A percentile compares a stretch with the other conserved stretches of the same genome.
Evolutionary conservation across 2,797 vertebrate genomes (phyloP).

Genomic region (Gallinago stenura): DNA sequence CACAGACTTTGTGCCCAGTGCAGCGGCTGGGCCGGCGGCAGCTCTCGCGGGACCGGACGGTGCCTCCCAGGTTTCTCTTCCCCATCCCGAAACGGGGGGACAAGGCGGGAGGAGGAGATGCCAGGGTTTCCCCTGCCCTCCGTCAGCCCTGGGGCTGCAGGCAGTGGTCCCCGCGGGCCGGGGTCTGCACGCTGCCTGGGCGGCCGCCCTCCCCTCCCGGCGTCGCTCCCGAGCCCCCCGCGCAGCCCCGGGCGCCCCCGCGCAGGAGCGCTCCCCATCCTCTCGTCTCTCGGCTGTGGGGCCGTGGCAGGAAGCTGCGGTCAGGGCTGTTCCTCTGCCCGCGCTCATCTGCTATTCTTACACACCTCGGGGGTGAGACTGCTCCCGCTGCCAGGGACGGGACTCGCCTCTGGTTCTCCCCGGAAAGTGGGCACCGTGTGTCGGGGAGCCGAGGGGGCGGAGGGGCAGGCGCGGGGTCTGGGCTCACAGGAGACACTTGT

Average conservation of each 20-base stretch:
- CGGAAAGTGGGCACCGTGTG: neutral
- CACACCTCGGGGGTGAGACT: neutral
- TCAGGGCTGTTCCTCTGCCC: neutral
- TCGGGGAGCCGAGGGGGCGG: neutral
- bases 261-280: neutral
- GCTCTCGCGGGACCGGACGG: fast-evolving
- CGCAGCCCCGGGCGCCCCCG: neutral
- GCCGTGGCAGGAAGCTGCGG: neutral
- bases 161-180: fast-evolving
- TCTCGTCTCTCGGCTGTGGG: neutral
- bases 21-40: neutral
- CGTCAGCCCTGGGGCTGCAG: fast-evolving
- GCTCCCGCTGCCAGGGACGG: neutral
- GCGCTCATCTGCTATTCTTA: constrained; percentile 20
- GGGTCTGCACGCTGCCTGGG: fast-evolving
- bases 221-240: fast-evolving
- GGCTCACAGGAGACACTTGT: neutral
- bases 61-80: neutral
- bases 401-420: neutral
- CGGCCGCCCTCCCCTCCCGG: fast-evolving
- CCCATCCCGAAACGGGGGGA: neutral
- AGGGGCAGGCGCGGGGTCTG: fast-evolving
- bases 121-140: neutral
- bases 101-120: neutral
- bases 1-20: neutral